phyloP scores from a whole-genome alignment of 2,113 vertebrate genomes.

The Peromyscus californicus region DNA sequence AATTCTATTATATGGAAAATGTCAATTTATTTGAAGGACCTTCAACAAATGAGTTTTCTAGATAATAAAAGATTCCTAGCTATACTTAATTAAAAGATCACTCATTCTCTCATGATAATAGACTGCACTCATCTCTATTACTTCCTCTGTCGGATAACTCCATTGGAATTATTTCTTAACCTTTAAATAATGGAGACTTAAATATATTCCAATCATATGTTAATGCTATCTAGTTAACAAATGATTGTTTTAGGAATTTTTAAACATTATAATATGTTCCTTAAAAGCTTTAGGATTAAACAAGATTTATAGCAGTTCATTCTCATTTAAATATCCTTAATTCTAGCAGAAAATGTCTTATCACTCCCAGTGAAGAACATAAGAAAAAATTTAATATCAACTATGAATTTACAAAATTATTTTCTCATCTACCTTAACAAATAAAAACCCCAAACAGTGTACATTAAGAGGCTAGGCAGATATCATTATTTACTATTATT shows the following conservation, averaged over 20 bases:
- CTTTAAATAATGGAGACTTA: background rate
- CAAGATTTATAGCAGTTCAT: background rate
- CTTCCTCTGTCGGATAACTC: background rate
- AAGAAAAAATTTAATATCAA: background rate
- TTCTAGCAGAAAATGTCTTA: background rate
- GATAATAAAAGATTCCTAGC: background rate
- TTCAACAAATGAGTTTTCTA: slow-evolving; percentile 45
- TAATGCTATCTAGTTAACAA: background rate
- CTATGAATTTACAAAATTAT: background rate
- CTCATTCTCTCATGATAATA: background rate
- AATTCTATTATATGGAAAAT: slow-evolving; percentile 29
- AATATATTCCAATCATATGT: background rate
- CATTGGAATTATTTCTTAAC: background rate
- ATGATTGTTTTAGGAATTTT: slow-evolving; percentile 8
- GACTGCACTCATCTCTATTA: background rate
- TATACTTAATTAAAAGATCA: slow-evolving; percentile 58
- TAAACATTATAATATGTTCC: background rate
- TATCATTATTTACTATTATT: background rate
- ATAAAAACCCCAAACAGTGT: background rate
- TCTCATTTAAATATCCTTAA: background rate
- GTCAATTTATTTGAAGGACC: slow-evolving; percentile 15
- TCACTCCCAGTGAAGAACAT: background rate
- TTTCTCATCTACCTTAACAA: background rate
- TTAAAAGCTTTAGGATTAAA: background rate
- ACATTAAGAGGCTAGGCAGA: background rate